Percentiles rank a stretch among this genome's conserved stretches.
Conservation (phyloP, 2,113 vertebrate genomes). For the Muntiacus reevesi region DNA sequence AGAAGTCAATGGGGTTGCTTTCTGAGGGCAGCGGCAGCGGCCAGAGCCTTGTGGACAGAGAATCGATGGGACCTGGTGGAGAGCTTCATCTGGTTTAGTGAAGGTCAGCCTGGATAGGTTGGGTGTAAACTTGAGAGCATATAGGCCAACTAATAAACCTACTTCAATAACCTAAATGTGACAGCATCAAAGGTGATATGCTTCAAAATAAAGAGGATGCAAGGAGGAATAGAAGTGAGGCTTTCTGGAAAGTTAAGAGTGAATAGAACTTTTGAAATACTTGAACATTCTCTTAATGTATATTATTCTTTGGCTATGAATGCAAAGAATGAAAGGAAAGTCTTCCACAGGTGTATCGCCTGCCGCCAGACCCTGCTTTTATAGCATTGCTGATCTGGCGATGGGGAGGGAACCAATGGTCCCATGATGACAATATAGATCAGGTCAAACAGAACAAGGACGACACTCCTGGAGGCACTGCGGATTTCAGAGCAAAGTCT, state of each 20-base stretch:
- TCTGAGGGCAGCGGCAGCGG: not conserved
- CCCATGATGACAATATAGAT: not conserved
- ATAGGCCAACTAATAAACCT: not conserved
- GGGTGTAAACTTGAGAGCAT: not conserved
- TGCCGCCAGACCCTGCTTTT: not conserved
- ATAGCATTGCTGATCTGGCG: not conserved
- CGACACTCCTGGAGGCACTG: not conserved
- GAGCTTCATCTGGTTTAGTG: not conserved
- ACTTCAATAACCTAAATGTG: not conserved
- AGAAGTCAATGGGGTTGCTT: not conserved
- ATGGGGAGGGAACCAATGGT: fast-evolving
- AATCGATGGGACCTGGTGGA: not conserved
- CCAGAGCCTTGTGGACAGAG: not conserved
- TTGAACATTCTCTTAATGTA: not conserved
- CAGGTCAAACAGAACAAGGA: not conserved
- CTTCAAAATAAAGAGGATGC: not conserved
- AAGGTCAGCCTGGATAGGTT: not conserved
- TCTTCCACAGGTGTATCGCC: not conserved
- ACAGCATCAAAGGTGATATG: not conserved
- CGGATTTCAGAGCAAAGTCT: not conserved
- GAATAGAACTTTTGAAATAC: not conserved
- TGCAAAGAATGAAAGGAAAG: not conserved
- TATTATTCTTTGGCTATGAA: not conserved
- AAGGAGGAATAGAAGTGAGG: not conserved
- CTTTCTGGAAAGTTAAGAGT: not conserved